These are phyloP conservation scores for Grus americana DNA, from an alignment of 2,113 vertebrate genomes.

Conservation along the genomic window DNA sequence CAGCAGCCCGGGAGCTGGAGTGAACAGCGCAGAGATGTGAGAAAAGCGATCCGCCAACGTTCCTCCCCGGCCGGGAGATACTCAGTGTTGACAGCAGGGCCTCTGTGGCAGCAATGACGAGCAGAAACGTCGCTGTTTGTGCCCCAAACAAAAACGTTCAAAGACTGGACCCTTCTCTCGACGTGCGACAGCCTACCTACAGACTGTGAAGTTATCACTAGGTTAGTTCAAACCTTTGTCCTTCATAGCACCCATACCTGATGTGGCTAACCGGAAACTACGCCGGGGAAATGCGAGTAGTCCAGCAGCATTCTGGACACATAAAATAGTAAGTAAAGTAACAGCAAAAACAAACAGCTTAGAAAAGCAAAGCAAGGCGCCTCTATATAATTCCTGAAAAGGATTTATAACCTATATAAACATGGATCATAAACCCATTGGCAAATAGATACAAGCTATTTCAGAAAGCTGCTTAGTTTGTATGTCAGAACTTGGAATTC, in stretches of 20 bases:
- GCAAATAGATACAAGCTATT: conserved; percentile 65
- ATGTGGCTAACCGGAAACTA: neutral
- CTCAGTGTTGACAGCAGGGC: neutral
- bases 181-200: neutral
- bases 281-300: neutral
- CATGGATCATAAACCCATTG: conserved; percentile 70
- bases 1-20: neutral
- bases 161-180: neutral
- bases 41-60: neutral
- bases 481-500: conserved; percentile 30
- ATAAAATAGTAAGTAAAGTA: conserved; percentile 50
- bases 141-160: neutral
- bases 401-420: conserved; percentile 70
- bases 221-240: neutral
- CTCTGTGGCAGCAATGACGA: neutral
- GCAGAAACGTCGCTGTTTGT: neutral
- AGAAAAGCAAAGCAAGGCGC: conserved; percentile 47
- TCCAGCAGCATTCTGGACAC: conserved; percentile 27
- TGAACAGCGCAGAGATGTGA: rapidly evolving
- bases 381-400: conserved; percentile 51
- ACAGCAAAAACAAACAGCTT: conserved; percentile 67
- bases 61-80: rapidly evolving
- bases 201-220: rapidly evolving
- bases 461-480: conserved; percentile 58
- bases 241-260: neutral